Percentiles rank a stretch among this genome's conserved stretches.
phyloP scores from a whole-genome alignment of 2,888 invertebrate genomes.

The Protonemura montana region DNA sequence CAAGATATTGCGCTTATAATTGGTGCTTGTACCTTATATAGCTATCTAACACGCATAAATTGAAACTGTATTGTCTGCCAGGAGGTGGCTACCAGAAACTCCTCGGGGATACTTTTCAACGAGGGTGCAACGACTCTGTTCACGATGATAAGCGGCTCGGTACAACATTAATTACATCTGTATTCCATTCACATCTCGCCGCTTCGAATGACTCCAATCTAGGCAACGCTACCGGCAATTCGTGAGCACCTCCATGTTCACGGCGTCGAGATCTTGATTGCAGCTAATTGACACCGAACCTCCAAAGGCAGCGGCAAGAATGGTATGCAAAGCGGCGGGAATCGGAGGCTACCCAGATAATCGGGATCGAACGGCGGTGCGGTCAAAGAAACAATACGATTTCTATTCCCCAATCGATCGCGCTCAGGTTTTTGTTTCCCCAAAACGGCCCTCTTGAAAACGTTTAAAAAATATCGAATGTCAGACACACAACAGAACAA shows the following conservation, averaged over 20 bases:
- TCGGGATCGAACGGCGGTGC: neutral
- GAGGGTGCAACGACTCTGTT: constrained; percentile 12
- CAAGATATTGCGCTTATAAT: neutral
- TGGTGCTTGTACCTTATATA: neutral
- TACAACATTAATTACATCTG: constrained; percentile 23
- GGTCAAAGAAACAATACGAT: neutral
- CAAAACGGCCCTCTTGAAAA: neutral
- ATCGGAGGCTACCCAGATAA: neutral
- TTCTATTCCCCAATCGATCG: neutral
- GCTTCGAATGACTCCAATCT: neutral
- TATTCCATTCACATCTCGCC: constrained; percentile 26
- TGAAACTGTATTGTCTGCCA: neutral
- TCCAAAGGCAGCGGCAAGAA: neutral
- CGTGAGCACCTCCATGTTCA: neutral
- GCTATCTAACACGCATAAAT: neutral
- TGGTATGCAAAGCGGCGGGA: neutral
- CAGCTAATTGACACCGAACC: neutral
- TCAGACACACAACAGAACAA: neutral
- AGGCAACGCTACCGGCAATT: neutral
- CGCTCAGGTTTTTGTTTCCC: neutral
- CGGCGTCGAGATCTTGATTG: neutral
- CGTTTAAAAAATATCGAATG: neutral
- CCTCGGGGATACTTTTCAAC: neutral
- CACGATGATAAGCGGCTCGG: no score
- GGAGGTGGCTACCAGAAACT: neutral